phyloP scores from a whole-genome alignment of 35 echinoderm and acorn worm species.

The Apostichopus californicus region DNA sequence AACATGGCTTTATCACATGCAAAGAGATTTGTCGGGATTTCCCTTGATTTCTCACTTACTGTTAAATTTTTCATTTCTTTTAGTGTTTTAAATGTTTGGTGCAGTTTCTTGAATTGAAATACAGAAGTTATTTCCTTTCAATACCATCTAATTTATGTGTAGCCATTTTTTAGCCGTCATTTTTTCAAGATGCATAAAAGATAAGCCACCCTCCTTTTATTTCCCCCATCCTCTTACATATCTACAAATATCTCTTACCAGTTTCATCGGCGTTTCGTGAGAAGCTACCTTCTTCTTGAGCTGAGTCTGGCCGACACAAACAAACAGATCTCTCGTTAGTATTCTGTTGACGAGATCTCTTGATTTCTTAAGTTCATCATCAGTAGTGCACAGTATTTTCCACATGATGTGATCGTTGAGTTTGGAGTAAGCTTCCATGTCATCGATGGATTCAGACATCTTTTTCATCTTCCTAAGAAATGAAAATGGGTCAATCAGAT shows the following conservation, averaged over 20 bases:
- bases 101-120: too few relatives aligned
- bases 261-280: constrained; percentile 2
- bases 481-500: background rate
- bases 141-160: too few relatives aligned
- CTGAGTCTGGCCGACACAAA: constrained; percentile 83
- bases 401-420: constrained; percentile 76
- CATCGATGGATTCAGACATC: constrained; percentile 88
- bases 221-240: too few relatives aligned
- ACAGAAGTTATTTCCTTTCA: too few relatives aligned
- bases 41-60: too few relatives aligned
- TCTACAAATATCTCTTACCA: background rate
- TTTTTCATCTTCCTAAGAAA: constrained; percentile 24
- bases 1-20: too few relatives aligned
- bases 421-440: constrained; percentile 91
- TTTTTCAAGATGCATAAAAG: too few relatives aligned
- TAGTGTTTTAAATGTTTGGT: too few relatives aligned
- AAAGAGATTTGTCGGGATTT: too few relatives aligned
- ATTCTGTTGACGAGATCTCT: constrained; percentile 65
- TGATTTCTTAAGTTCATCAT: constrained; percentile 56
- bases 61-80: too few relatives aligned
- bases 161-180: too few relatives aligned
- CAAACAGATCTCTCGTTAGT: constrained; percentile 72
- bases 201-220: too few relatives aligned
- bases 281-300: constrained; percentile 31
- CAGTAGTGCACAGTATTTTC: constrained; percentile 57